phyloP scores from a whole-genome alignment of 2,797 vertebrate genomes.

The Macrochelys suwanniensis region DNA sequence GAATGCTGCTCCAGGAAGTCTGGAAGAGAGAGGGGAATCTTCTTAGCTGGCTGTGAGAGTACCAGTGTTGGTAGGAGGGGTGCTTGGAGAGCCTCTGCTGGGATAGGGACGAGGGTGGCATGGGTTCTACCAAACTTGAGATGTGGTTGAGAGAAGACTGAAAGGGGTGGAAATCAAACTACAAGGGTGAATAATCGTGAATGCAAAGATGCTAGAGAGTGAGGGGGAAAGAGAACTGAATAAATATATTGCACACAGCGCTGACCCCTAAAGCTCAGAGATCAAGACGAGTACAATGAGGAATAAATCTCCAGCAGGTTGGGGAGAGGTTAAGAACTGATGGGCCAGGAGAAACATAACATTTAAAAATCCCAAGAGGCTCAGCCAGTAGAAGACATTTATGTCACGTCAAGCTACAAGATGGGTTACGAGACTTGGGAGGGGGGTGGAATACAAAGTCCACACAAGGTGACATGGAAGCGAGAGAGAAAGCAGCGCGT shows the following conservation, averaged over 20 bases:
- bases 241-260: fast-evolving
- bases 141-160: not conserved
- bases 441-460: slow-evolving; percentile 41
- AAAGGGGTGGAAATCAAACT: not conserved
- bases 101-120: not conserved
- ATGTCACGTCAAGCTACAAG: slow-evolving; percentile 34
- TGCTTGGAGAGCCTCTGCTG: not conserved
- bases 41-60: fast-evolving
- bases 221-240: not conserved
- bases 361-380: slow-evolving; percentile 48
- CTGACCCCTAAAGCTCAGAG: not conserved
- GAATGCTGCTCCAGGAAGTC: not conserved
- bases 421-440: slow-evolving; percentile 49
- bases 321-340: slow-evolving; percentile 13
- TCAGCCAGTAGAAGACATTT: slow-evolving; percentile 64
- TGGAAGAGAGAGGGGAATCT: not conserved
- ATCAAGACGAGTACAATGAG: not conserved
- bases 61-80: not conserved
- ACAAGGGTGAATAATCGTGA: not conserved
- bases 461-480: slow-evolving; percentile 39
- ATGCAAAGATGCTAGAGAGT: not conserved
- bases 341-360: slow-evolving; percentile 1
- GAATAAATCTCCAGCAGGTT: not conserved
- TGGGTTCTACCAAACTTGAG: not conserved
- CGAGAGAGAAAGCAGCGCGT: slow-evolving; percentile 49